Evolutionary conservation across 2,113 vertebrate species (phyloP), one percentile per base, ranked within the genome.

Genomic region (Strix aluco): DNA sequence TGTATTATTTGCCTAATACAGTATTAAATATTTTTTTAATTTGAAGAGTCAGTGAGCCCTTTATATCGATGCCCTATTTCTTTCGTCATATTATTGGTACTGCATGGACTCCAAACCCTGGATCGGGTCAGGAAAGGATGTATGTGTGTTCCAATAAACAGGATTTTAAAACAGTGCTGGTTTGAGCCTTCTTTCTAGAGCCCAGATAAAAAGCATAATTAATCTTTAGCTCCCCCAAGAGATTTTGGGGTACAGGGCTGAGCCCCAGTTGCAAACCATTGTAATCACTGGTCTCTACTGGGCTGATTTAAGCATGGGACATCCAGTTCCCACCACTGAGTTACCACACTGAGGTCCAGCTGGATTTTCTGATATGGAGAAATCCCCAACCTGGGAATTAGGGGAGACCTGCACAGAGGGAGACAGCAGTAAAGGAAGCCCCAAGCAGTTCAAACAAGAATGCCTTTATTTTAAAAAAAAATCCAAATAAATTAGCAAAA

Each of bases 401-500:
- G n/a, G n/a, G 52, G 7, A 61, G 13, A 25, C 7, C 20, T 19
- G 4, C 2, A 6, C 29, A 9, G 52, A 29, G 32, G 0, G 2
- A 21, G 17, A 47, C 11, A 40, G 34, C 2, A 6, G 32, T 40
- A 42, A 82, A 79, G 20, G 58, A 75, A 74, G 38, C 18, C 6
- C 22, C 1, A 1, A 65, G 79, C 61, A 97, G 88, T 98, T 98
- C 97, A 99, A 99, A 98, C 99, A 98, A 98, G 97, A 98, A 98
- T 98, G 84, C 96, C 98, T 99, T 99, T 99, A 99, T 99, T 99
- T 97, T 92, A 99, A 85, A 73, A 98, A 98, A 98, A 98, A 98
- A 96, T 98, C 98, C 97, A 95, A 99, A 99, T 99, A 99, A 99
- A 93, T 99, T 99, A 99, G 98, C 98, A 99, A 99, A 99, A 98